A percentile compares a stretch with the other conserved stretches of the same genome.
phyloP scores from a whole-genome alignment of 2,888 invertebrate species.

The Noctua fimbriata region DNA sequence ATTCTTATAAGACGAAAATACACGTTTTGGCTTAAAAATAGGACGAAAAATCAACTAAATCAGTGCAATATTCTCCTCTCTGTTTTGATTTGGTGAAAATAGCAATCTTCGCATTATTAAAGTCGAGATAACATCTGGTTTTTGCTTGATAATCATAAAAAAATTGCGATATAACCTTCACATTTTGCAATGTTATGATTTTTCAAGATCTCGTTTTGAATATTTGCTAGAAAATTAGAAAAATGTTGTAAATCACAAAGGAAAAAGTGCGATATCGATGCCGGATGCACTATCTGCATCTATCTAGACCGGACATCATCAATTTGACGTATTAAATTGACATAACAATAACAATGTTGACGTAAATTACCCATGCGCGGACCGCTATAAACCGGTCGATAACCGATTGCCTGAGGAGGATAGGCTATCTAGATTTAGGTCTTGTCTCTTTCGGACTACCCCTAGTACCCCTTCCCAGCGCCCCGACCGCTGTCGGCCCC shows the following conservation, averaged over 20 bases:
- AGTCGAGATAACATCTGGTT: neutral
- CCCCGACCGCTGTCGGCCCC: constrained; percentile 45
- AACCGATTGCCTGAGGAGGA: constrained; percentile 86
- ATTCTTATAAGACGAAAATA: constrained; percentile 41
- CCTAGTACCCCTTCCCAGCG: constrained; percentile 44
- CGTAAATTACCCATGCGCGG: constrained; percentile 71
- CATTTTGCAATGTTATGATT: constrained; percentile 21
- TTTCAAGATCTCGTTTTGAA: neutral
- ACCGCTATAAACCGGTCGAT: constrained; percentile 66
- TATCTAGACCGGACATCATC: constrained; percentile 53
- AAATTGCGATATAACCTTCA: constrained; percentile 20
- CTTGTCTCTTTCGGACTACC: constrained; percentile 85
- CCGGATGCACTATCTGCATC: constrained; percentile 54
- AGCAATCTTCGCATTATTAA: neutral
- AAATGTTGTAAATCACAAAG: constrained; percentile 25
- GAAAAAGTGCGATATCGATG: constrained; percentile 44
- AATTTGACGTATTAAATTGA: constrained; percentile 50
- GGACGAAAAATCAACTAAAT: constrained; percentile 17
- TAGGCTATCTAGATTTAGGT: constrained; percentile 87
- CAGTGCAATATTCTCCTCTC: constrained; percentile 11
- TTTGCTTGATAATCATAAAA: neutral
- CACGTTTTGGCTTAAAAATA: neutral
- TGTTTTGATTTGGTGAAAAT: constrained; percentile 4
- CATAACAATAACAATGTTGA: constrained; percentile 63
- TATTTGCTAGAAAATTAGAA: neutral